These are phyloP conservation scores for Sepioteuthis lessoniana DNA, from an alignment of 2,888 invertebrate species.

Conservation along the genomic window DNA sequence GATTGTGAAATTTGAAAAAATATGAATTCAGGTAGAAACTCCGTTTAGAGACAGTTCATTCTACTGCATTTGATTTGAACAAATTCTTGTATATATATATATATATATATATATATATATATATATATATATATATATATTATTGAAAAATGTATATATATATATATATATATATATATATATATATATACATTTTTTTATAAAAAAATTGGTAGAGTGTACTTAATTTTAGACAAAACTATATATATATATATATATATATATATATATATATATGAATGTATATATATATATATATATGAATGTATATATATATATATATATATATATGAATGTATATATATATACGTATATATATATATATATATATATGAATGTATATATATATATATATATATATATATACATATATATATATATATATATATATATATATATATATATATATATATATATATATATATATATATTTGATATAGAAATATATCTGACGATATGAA, in stretches of 20 bases:
- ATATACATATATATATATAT: slow-evolving; percentile 37
- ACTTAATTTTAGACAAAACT: too few relatives aligned
- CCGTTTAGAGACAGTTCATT: too few relatives aligned
- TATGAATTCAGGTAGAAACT: too few relatives aligned
- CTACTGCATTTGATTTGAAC: too few relatives aligned
- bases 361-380: not conserved
- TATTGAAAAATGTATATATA: too few relatives aligned
- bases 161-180: too few relatives aligned
- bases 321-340: not conserved
- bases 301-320: not conserved
- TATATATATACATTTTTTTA: too few relatives aligned
- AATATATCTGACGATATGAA: not conserved
- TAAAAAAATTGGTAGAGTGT: too few relatives aligned
- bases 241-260: not conserved
- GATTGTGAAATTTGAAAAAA: too few relatives aligned
- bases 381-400: not conserved
- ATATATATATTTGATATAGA: not conserved
- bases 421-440: slow-evolving; percentile 35
- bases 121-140: not conserved
- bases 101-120: not conserved
- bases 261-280: slow-evolving; percentile 37
- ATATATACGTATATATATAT: not conserved
- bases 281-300: slow-evolving; percentile 17
- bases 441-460: not conserved
- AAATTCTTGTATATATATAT: not conserved